phyloP scores from a whole-genome alignment of 1,140 invertebrate genomes.

The Drosophila parabipectinata region DNA sequence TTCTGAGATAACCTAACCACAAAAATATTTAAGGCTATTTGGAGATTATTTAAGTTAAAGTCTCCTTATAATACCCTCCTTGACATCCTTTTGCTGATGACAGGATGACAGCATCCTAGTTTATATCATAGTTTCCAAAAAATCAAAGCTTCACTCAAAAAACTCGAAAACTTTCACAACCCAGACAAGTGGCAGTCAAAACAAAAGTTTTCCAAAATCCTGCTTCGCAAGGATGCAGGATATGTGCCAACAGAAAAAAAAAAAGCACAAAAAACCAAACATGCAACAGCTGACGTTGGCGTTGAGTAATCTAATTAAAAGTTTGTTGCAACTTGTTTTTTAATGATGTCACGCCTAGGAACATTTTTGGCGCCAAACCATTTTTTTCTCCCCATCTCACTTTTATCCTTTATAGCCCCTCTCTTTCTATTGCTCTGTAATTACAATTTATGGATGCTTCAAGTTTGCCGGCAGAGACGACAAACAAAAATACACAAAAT shows the following conservation, averaged over 20 bases:
- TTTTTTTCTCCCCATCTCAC: not conserved
- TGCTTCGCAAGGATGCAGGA: not conserved
- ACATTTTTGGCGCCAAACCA: slow-evolving; percentile 61
- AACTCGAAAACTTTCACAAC: slow-evolving; percentile 15
- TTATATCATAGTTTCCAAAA: not conserved
- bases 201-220: slow-evolving; percentile 27
- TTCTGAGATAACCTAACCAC: not conserved
- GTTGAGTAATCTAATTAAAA: slow-evolving; percentile 78
- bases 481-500: slow-evolving; percentile 35
- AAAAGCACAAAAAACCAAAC: slow-evolving; percentile 15
- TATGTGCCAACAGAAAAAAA: slow-evolving; percentile 2
- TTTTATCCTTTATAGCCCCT: not conserved
- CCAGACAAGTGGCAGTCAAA: slow-evolving; percentile 41
- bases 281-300: slow-evolving; percentile 70
- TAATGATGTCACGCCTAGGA: slow-evolving; percentile 55
- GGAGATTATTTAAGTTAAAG: not conserved
- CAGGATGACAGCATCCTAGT: too few relatives aligned
- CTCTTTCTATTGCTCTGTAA: slow-evolving; percentile 56
- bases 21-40: slow-evolving; percentile 22
- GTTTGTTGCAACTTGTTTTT: slow-evolving; percentile 65
- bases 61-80: too few relatives aligned
- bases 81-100: too few relatives aligned
- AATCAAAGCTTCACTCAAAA: slow-evolving; percentile 9
- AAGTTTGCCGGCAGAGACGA: slow-evolving; percentile 38
- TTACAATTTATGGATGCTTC: slow-evolving; percentile 78